These are phyloP conservation scores for Crypturellus undulatus DNA, from an alignment of 2,113 vertebrate genomes.

Conservation along the genomic window DNA sequence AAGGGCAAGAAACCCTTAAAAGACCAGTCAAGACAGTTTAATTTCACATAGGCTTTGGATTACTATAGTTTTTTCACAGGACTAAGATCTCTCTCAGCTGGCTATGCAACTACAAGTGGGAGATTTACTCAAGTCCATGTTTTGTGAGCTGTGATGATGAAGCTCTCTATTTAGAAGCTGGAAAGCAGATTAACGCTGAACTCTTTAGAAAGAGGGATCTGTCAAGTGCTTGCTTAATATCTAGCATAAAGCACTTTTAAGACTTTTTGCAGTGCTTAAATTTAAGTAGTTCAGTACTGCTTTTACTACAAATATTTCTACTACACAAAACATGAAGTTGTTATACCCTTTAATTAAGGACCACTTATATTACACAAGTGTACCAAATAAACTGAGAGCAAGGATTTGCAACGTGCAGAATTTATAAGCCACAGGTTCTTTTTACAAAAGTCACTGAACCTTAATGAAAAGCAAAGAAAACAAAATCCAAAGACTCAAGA, in stretches of 20 bases:
- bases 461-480: neutral
- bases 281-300: neutral
- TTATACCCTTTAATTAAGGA: neutral
- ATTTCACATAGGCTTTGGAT: neutral
- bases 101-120: neutral
- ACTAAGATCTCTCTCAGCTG: slow-evolving; percentile 2
- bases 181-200: neutral
- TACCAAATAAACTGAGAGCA: rapidly evolving
- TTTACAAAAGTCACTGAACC: rapidly evolving
- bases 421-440: neutral
- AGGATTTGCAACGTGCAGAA: neutral
- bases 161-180: neutral
- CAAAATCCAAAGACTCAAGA: neutral
- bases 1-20: neutral
- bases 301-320: neutral
- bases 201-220: neutral
- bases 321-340: rapidly evolving
- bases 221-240: neutral
- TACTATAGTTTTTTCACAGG: neutral
- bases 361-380: rapidly evolving
- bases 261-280: neutral
- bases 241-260: neutral
- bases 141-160: neutral
- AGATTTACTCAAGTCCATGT: neutral
- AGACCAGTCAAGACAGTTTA: neutral